Conservation (phyloP, 2,113 vertebrate species). For the Eleginops maclovinus region DNA sequence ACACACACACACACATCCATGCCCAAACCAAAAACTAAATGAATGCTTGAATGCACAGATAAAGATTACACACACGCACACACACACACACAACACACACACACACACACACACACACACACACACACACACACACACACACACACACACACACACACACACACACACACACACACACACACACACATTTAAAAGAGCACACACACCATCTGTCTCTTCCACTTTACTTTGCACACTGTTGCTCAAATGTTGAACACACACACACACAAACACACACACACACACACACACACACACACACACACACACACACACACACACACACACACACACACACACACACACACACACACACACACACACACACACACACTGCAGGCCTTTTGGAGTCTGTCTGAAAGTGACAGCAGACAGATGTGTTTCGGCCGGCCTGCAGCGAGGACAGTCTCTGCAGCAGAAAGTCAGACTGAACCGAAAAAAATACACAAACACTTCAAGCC, state of each 20-base stretch:
- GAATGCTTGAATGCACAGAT: background rate
- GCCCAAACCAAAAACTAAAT: background rate
- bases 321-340: no score
- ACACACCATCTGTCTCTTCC: constrained; percentile 6
- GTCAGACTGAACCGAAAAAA: background rate
- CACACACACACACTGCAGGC: background rate
- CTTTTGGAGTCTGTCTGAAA: background rate
- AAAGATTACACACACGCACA: background rate
- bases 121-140: constrained; percentile 11
- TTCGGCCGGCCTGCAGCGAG: background rate
- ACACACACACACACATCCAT: background rate
- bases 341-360: no score
- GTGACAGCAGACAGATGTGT: constrained; percentile 12
- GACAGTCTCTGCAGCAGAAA: background rate
- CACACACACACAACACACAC: background rate
- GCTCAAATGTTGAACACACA: background rate
- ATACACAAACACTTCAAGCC: background rate
- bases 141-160: constrained; percentile 10
- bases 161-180: background rate
- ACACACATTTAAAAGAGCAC: constrained; percentile 3
- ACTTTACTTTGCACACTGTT: background rate
- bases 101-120: constrained; percentile 10
- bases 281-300: no score
- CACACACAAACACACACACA: no score
- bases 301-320: no score